Evolutionary conservation across 2,888 invertebrate genomes (phyloP), one percentile per base, ranked within the genome.

Genomic region (Latheticus oryzae): DNA sequence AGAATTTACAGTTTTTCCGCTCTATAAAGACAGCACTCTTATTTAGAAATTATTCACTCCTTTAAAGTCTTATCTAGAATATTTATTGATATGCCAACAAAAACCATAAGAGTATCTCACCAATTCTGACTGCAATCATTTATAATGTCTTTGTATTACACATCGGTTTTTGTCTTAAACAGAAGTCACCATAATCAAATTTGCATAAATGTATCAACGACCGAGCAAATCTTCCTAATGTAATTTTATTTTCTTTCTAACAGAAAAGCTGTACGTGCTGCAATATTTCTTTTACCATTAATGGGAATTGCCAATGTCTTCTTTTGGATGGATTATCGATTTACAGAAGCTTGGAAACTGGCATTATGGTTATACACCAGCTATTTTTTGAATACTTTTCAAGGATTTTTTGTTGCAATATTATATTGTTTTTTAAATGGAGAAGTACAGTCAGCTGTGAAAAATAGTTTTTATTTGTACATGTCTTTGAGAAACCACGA

Each of bases 351-450:
- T 0, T 86, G 86, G 82, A 83, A 85, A 63, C 93, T 93, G 63
- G 90, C 87, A 0, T 63, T 89, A 0, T 93, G 93, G 93, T 87
- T 89, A 1, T 93, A 90, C 76, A 79, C 82, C 7, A 88, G 91
- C 0, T 88, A 93, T 73, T 89, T 91, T 72, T 80, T 93, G 37
- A 85, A 87, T n/a, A 90, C 93, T 0, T 93, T 92, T 74, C 92
- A 93, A 78, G 93, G 93, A 19, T 85, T 90, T 65, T 89, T 93
- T 74, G 86, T 93, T 37, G 87, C 91, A 0, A 82, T 88, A 5
- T 82, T 93, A 35, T 93, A 93, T 76, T 94, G 93, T 73, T 92
- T 93, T 74, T 77, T 88, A 42, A 93, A 93, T 69, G 88, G 87
- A 61, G 93, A 94, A 86, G 93, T 93, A 7, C 73, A 73, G 63